These are phyloP conservation scores for Gallinago media DNA, from an alignment of 2,113 vertebrate species.

Conservation along the genomic window DNA sequence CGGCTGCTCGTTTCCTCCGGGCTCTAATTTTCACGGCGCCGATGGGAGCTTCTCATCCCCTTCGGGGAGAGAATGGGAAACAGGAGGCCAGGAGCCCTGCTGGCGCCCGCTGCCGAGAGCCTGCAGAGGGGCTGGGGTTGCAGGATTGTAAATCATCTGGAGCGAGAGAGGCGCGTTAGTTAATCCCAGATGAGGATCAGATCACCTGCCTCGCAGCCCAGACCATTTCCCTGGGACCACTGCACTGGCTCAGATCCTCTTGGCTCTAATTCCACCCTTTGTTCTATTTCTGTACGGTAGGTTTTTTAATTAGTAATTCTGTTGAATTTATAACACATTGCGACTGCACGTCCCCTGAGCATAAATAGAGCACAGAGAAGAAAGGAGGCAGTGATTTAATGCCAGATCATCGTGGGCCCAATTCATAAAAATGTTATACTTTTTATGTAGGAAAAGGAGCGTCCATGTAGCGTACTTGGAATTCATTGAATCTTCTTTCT, in stretches of 20 bases:
- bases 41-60: neutral
- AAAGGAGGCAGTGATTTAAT: slow-evolving; percentile 56
- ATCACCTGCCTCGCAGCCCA: slow-evolving; percentile 61
- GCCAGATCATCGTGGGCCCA: slow-evolving; percentile 9
- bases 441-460: slow-evolving; percentile 37
- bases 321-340: slow-evolving; percentile 63
- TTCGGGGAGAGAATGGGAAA: slow-evolving; percentile 11
- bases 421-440: slow-evolving; percentile 50
- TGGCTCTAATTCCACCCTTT: slow-evolving; percentile 60
- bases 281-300: slow-evolving; percentile 56
- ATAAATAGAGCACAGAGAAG: slow-evolving; percentile 36
- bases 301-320: slow-evolving; percentile 68
- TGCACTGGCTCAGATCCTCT: slow-evolving; percentile 47
- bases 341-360: neutral
- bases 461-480: slow-evolving; percentile 42
- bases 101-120: neutral
- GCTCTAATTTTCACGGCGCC: neutral
- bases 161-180: slow-evolving; percentile 21
- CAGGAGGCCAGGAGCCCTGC: neutral
- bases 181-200: slow-evolving; percentile 61
- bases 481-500: slow-evolving; percentile 64
- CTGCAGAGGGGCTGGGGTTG: neutral
- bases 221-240: slow-evolving; percentile 27
- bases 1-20: neutral
- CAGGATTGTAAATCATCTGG: slow-evolving; percentile 41